A percentile compares a stretch with the other conserved stretches of the same genome.
Evolutionary conservation across 2,113 vertebrate species (phyloP).

Genomic region (Elgaria multicarinata): DNA sequence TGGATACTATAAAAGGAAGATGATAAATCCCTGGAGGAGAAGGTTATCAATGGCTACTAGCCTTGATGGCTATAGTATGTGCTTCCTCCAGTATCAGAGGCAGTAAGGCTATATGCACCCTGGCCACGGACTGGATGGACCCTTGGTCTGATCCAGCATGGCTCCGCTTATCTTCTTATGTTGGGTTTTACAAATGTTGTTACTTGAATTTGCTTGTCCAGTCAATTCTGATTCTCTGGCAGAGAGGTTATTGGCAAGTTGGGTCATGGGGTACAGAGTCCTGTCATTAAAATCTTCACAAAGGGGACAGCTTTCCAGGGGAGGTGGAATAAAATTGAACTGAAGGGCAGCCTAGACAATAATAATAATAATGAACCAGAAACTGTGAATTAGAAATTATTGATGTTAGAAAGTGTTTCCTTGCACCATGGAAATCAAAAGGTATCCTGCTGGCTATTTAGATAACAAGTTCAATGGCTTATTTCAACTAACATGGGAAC

Average conservation of each 20-base stretch:
- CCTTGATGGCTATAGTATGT: too few relatives aligned
- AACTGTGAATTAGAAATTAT: conserved; percentile 44
- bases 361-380: conserved; percentile 22
- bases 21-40: too few relatives aligned
- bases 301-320: not conserved
- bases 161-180: too few relatives aligned
- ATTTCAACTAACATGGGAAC: not conserved
- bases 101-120: too few relatives aligned
- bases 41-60: too few relatives aligned
- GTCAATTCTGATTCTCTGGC: conserved; percentile 57
- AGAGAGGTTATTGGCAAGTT: conserved; percentile 50
- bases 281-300: conserved; percentile 41
- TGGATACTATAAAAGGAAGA: too few relatives aligned
- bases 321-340: not conserved
- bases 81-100: too few relatives aligned
- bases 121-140: too few relatives aligned
- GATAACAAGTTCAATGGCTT: conserved; percentile 38
- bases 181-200: conserved; percentile 46
- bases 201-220: conserved; percentile 59
- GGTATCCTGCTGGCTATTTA: conserved; percentile 28
- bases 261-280: not conserved
- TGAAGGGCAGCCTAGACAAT: not conserved
- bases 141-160: too few relatives aligned
- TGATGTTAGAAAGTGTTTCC: not conserved
- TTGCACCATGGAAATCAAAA: conserved; percentile 27